A percentile compares a stretch with the other conserved stretches of the same genome.
Evolutionary conservation across 2,797 vertebrate genomes (phyloP).

Genomic region (Esox masquinongy): DNA sequence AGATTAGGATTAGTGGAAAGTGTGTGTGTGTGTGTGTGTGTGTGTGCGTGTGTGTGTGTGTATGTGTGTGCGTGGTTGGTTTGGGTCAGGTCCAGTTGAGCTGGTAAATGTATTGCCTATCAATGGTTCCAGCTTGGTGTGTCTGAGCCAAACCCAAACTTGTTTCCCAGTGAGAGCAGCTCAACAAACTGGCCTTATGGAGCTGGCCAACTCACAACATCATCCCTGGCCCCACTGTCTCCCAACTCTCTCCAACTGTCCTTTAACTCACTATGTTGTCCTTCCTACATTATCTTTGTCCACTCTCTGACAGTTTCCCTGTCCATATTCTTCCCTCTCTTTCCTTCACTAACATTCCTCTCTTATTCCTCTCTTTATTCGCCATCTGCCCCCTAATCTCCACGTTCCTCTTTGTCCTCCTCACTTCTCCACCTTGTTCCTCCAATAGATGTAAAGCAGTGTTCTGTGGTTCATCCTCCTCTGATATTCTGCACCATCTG

Average conservation of each 20-base stretch:
- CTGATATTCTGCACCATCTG: too few relatives aligned
- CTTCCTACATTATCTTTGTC: not conserved
- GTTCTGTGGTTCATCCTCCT: too few relatives aligned
- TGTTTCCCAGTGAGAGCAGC: not conserved
- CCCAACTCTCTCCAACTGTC: too few relatives aligned
- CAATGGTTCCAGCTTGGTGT: constrained; percentile 25
- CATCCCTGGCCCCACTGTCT: not conserved
- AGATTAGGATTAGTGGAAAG: too few relatives aligned
- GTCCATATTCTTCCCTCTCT: not conserved
- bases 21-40: not conserved
- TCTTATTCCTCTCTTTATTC: too few relatives aligned
- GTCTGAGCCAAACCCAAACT: not conserved
- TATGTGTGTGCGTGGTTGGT: not conserved
- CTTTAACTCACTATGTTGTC: not conserved
- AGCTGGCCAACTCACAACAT: not conserved
- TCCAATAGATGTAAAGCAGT: too few relatives aligned
- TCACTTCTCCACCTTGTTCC: too few relatives aligned
- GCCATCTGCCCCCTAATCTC: too few relatives aligned
- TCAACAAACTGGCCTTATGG: not conserved
- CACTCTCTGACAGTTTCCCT: not conserved
- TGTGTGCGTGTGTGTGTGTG: not conserved
- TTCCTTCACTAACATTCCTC: not conserved
- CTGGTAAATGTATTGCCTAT: not conserved
- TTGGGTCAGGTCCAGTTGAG: not conserved
- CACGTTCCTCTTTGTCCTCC: too few relatives aligned